Base-by-base conservation (phyloP, 2,797 vertebrate genomes). In the Sebastes melanostomus region DNA sequence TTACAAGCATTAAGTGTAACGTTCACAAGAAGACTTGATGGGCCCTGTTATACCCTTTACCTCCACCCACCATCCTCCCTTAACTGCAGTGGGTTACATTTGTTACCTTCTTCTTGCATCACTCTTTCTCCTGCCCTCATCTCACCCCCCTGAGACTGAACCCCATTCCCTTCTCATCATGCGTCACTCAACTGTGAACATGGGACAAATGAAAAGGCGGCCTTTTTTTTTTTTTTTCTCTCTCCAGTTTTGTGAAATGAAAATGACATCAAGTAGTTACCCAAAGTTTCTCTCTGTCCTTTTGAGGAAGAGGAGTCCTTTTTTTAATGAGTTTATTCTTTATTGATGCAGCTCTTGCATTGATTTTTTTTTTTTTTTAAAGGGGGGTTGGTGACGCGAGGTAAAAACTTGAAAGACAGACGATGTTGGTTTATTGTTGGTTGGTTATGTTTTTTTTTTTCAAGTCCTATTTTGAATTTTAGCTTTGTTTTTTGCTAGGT, bases 1-100 rank as follows among this genome's bases (percentile, higher is more conserved):
- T 97, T 72, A 84, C 70, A 73, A 98, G 98, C 98, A 99, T 99
- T 98, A 99, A 97, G 95, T 93, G 95, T 85, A 76, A 90, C 73
- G 73, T 90, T 94, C 86, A 80, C 90, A 83, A 80, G 86, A 84
- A 83, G 81, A 85, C 84, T 78, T 66, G 84, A 85, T 66, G 72
- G 77, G 46, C 75, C 81, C 62, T 34, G n/a, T 80, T 71, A 10
- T 30, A 58, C 74, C 71, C 73, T 78, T 77, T 63, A 85, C 67
- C 81, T 66, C 75, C 66, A 34, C 36, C 65, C 65, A 62, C 69
- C 71, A 25, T 50, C 59, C 67, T 62, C 62, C 80, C 58, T 50
- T 56, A 52, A 74, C 56, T 78, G 66, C 84, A 81, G 86, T 73
- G 77, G 90, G 85, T 92, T 84, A 66, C 88, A 80, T 60, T 76